Conservation (phyloP, 2,888 invertebrate genomes). For the Xestia rhomboidea region DNA sequence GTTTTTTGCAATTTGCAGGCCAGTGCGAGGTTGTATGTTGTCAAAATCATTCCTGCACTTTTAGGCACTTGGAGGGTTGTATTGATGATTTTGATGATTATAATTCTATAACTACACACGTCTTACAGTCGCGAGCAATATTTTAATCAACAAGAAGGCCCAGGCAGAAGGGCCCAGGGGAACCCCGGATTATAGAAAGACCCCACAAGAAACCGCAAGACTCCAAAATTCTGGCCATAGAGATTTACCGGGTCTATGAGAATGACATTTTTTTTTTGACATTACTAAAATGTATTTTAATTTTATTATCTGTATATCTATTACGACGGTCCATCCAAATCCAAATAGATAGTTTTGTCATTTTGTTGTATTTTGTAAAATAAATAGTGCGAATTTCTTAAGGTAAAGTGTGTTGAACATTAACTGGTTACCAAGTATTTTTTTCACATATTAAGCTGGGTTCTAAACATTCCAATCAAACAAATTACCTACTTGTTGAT, state of each 20-base stretch:
- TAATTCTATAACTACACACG: no score
- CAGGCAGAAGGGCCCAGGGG: no score
- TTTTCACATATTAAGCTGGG: not conserved
- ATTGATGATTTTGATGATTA: no score
- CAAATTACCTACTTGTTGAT: conserved; percentile 25
- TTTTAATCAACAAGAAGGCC: no score
- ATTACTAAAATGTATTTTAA: not conserved
- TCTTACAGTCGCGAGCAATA: no score
- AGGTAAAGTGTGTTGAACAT: conserved; percentile 4
- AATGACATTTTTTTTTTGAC: conserved; percentile 1
- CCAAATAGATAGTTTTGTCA: no score
- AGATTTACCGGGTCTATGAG: not conserved
- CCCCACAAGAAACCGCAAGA: not conserved
- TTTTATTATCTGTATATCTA: no score
- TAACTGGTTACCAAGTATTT: conserved; percentile 15
- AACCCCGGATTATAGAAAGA: not conserved
- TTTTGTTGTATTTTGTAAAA: conserved; percentile 14
- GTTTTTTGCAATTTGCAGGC: no score
- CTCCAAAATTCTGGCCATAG: not conserved
- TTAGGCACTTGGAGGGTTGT: no score
- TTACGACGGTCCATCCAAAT: no score
- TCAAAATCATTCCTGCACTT: no score
- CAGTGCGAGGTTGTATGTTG: no score
- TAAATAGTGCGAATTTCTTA: conserved; percentile 8
- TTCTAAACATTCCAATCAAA: conserved; percentile 18